These are phyloP conservation scores for Volucella zonaria DNA, from an alignment of 2,888 invertebrate genomes.

Conservation along the genomic window DNA sequence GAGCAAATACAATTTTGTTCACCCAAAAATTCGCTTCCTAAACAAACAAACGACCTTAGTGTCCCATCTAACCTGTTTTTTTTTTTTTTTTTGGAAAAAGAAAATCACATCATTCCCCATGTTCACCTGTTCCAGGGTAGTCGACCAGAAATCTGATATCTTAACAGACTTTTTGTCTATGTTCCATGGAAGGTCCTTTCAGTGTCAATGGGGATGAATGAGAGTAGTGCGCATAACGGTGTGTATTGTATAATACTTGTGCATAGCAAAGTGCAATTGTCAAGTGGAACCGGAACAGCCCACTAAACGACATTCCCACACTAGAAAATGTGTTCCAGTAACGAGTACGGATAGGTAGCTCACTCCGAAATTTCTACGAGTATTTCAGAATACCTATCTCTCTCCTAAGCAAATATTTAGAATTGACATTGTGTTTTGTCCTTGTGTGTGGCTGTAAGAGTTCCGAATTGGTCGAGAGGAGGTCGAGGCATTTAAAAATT, in stretches of 20 bases:
- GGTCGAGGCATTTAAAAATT: constrained; percentile 6
- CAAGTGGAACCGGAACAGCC: constrained; percentile 58
- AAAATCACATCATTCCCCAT: not conserved
- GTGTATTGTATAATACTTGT: constrained; percentile 1
- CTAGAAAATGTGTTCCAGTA: constrained; percentile 44
- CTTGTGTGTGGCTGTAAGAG: constrained; percentile 14
- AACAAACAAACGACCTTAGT: constrained; percentile 29
- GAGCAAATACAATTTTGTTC: too few relatives aligned
- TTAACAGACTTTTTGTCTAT: not conserved
- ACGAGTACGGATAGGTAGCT: not conserved
- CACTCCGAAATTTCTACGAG: constrained; percentile 24
- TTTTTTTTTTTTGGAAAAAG: not conserved
- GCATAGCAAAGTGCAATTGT: constrained; percentile 44
- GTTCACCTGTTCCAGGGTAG: constrained; percentile 42
- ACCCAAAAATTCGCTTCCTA: not conserved
- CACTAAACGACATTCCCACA: constrained; percentile 39
- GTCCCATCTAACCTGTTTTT: constrained; percentile 20
- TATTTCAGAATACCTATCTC: constrained; percentile 4
- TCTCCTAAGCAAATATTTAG: constrained; percentile 49
- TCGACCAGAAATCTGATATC: constrained; percentile 35
- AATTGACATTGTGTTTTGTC: not conserved
- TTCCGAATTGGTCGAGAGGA: constrained; percentile 8
- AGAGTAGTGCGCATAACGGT: not conserved
- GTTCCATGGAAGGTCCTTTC: constrained; percentile 11
- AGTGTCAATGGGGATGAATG: not conserved